Conservation (phyloP, 53 echinoderm and acorn worm species). For the Apostichopus leukothele region DNA sequence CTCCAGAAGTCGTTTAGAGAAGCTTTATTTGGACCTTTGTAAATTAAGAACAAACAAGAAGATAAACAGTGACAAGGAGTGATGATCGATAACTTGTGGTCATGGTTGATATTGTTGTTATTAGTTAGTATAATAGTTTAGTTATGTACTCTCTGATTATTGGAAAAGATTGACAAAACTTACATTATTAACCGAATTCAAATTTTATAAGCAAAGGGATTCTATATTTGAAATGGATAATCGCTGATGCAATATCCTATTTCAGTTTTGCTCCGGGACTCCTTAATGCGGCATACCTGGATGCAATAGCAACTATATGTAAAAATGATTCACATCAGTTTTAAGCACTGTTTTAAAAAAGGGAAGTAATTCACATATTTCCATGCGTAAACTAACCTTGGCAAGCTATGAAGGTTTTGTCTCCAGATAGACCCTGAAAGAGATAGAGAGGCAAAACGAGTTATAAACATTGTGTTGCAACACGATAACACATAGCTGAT, state of each 20-base stretch:
- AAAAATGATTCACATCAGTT: no score
- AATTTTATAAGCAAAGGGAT: background rate
- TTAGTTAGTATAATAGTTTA: no score
- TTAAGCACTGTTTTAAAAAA: no score
- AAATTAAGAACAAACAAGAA: background rate
- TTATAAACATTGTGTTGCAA: no score
- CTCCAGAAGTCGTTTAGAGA: background rate
- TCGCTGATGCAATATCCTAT: background rate
- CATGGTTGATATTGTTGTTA: no score
- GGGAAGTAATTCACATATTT: background rate
- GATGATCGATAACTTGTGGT: background rate
- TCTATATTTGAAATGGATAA: background rate
- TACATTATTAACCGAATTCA: no score
- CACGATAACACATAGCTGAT: no score
- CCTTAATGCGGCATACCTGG: background rate
- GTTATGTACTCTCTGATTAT: no score
- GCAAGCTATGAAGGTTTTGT: background rate
- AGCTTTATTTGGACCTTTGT: background rate
- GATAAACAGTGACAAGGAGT: background rate
- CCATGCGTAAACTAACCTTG: background rate
- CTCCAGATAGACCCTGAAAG: background rate
- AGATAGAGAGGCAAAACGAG: background rate
- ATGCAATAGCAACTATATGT: background rate
- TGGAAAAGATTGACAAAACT: no score
- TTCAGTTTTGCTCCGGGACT: background rate